Evolutionary conservation across 2,113 vertebrate genomes (phyloP).

Genomic region (Carassius carassius): DNA sequence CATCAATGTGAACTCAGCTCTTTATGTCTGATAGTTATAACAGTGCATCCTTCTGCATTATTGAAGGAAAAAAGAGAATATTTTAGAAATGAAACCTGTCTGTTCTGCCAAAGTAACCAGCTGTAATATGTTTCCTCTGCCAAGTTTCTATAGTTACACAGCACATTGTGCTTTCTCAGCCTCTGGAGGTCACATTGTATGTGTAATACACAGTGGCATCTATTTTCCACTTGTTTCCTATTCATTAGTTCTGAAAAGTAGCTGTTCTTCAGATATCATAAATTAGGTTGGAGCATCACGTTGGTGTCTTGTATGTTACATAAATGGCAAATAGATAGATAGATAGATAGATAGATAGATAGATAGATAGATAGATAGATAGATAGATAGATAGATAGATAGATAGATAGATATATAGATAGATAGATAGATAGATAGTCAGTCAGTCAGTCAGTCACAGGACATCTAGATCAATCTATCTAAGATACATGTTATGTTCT

Average conservation of each 20-base stretch:
- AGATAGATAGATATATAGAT: too few species aligned
- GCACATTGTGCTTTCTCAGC: not conserved
- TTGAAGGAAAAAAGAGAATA: not conserved
- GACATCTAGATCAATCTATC: too few species aligned
- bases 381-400: too few species aligned
- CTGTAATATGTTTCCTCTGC: constrained; percentile 4
- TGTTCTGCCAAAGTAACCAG: constrained; percentile 4
- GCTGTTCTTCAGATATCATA: constrained; percentile 1
- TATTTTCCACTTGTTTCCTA: constrained; percentile 28
- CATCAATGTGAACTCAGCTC: not conserved
- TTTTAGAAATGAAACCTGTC: not conserved
- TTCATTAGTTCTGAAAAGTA: constrained; percentile 29
- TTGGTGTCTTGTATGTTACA: too few species aligned
- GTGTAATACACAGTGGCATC: constrained; percentile 26
- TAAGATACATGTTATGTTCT: too few species aligned
- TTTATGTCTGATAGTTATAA: not conserved
- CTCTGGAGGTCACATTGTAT: constrained; percentile 10
- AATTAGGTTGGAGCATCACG: not conserved
- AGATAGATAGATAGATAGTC: too few species aligned
- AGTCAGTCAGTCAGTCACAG: too few species aligned
- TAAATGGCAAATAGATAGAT: too few species aligned
- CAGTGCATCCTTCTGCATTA: not conserved
- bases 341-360: too few species aligned
- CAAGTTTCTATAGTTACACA: constrained; percentile 5
- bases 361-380: too few species aligned